Evolutionary conservation across 2,113 vertebrate genomes (phyloP), one percentile per base, ranked within the genome.

Genomic region (Eclectus roratus): DNA sequence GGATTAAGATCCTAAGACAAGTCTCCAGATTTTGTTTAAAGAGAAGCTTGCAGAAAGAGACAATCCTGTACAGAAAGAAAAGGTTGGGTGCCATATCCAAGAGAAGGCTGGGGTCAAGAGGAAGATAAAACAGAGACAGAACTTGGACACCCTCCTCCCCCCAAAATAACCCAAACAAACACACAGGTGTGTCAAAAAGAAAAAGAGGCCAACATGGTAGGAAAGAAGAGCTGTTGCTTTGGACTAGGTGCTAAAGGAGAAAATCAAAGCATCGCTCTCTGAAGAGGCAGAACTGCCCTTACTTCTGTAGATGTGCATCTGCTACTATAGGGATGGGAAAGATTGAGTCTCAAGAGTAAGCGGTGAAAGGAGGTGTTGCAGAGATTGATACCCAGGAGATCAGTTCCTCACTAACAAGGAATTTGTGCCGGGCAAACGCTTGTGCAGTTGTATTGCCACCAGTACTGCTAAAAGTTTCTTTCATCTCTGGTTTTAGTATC

Each of bases 401-500:
- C 8, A 8, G 21, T 61, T 55, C 39, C 31, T 74, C 50, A 15
- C 47, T 47, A 23, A 61, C 13, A 61, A 56, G 88, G 87, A 96
- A 72, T 94, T 96, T 77, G 43, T 90, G 66, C 85, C 92, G 94
- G 91, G 68, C 85, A 71, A 84, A 49, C 69, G 33, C 46, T 93
- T 85, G 43, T 2, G 17, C 43, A 58, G 37, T 52, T 71, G 79
- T 94, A 50, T 69, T 87, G 55, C 46, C 50, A 66, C 88, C 24
- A 68, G 35, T 68, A 41, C 17, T 55, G 24, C 68, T 56, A 35
- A 49, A 53, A 88, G 88, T 77, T 88, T 94, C 65, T 96, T 72
- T 92, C 80, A 68, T 83, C 56, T 96, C 87, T 88, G 49, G 56
- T 91, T 96, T 97, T 94, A 94, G 49, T 78, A 74, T 91, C 87